Evolutionary conservation across 1,140 invertebrate species (phyloP).

Genomic region (Hyphantria cunea): DNA sequence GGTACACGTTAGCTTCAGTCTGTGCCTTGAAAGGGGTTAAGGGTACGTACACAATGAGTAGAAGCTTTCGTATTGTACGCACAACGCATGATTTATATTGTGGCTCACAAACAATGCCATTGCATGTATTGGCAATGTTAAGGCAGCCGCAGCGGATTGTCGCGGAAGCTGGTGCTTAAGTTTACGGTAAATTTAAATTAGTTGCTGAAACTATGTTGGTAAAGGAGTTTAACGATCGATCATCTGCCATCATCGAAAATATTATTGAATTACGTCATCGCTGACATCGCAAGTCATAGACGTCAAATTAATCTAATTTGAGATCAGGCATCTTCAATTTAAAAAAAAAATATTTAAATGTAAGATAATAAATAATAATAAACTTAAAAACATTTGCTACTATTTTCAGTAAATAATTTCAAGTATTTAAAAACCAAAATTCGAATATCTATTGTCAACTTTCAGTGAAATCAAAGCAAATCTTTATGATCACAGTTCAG

Average conservation of each 20-base stretch:
- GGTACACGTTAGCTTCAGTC: conserved; percentile 31
- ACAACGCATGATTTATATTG: conserved; percentile 72
- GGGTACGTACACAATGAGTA: conserved; percentile 45
- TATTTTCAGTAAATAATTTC: too few relatives aligned
- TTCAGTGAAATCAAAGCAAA: too few relatives aligned
- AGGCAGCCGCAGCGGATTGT: conserved; percentile 40
- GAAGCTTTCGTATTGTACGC: conserved; percentile 49
- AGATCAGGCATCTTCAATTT: too few relatives aligned
- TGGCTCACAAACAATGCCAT: conserved; percentile 69
- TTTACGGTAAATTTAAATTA: conserved; percentile 79
- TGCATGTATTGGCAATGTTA: conserved; percentile 42
- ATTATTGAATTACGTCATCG: not conserved
- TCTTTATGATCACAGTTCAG: too few relatives aligned
- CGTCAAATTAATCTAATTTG: too few relatives aligned
- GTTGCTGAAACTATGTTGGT: conserved; percentile 55
- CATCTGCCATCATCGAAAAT: conserved; percentile 6
- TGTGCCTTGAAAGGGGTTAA: conserved; percentile 48
- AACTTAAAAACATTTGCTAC: too few relatives aligned
- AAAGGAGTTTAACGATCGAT: conserved; percentile 35
- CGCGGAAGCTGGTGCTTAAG: conserved; percentile 56
- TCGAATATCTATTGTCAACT: too few relatives aligned
- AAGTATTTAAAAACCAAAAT: too few relatives aligned
- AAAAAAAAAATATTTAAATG: too few relatives aligned
- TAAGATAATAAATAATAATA: too few relatives aligned
- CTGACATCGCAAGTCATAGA: too few relatives aligned